Conservation (phyloP, 2,797 vertebrate genomes). For the Coccyzus lansbergi region DNA sequence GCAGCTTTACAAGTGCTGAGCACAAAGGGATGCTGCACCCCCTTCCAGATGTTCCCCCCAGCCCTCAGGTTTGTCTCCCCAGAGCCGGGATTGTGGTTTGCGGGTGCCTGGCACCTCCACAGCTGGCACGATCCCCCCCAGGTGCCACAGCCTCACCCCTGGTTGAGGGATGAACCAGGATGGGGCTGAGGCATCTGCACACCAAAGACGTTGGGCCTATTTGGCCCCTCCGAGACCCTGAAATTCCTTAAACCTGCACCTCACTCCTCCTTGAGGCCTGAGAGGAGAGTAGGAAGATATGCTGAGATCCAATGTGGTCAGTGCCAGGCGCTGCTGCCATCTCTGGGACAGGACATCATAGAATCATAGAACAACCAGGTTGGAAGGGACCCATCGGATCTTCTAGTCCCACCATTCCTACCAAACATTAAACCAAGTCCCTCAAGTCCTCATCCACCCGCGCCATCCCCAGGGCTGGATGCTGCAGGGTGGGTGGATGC, state of each 20-base stretch:
- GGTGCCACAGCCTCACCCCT: neutral
- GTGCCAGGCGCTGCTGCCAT: no score
- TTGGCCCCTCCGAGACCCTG: accelerated
- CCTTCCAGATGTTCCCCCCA: neutral
- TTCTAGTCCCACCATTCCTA: no score
- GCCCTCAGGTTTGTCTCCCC: neutral
- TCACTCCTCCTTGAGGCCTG: accelerated
- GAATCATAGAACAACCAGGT: no score
- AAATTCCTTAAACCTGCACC: no score
- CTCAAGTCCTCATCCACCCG: no score
- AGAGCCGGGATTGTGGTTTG: neutral
- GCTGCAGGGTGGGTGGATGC: neutral
- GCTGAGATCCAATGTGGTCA: accelerated
- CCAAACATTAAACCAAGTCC: no score
- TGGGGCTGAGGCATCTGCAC: neutral
- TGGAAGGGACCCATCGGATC: no score
- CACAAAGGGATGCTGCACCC: neutral
- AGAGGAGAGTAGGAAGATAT: accelerated
- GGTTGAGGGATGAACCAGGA: neutral
- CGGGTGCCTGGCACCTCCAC: accelerated
- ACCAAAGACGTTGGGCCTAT: accelerated
- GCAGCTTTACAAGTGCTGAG: no score
- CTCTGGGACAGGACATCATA: neutral
- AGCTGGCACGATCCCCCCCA: accelerated
- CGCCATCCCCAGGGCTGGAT: neutral